phyloP scores from a whole-genome alignment of 2,113 vertebrate species.

The Dermatemys mawii region DNA sequence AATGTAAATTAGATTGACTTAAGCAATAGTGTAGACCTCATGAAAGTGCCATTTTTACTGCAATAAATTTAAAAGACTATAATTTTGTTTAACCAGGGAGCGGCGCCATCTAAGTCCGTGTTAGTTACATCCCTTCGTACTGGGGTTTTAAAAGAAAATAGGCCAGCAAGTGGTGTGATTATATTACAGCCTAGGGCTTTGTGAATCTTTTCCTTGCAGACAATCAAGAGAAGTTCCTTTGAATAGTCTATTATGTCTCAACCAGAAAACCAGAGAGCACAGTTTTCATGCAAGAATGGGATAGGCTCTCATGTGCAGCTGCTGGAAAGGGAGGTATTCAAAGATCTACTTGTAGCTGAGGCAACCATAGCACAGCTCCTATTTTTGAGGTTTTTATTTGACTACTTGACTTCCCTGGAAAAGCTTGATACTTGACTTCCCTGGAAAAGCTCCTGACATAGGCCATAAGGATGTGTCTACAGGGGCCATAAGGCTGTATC shows the following conservation, averaged over 20 bases:
- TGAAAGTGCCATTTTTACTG: neutral
- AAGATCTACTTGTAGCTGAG: neutral
- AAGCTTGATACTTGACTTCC: too few species aligned
- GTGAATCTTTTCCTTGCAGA: conserved; percentile 30
- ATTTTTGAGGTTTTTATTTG: neutral
- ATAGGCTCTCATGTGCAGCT: neutral
- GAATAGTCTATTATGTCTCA: conserved; percentile 31
- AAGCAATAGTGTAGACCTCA: too few species aligned
- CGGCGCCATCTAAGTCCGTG: neutral
- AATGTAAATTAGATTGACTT: too few species aligned
- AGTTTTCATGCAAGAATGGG: neutral
- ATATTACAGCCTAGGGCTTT: conserved; percentile 59
- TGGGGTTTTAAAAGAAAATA: conserved; percentile 43
- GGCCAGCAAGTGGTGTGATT: conserved; percentile 67
- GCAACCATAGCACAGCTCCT: neutral
- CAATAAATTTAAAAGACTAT: conserved; percentile 12
- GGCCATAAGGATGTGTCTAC: neutral
- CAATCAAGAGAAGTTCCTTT: conserved; percentile 36
- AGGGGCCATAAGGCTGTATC: neutral
- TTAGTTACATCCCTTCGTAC: conserved; percentile 59
- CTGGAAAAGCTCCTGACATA: neutral
- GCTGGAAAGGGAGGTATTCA: neutral
- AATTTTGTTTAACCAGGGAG: conserved; percentile 28
- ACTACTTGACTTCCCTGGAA: neutral
- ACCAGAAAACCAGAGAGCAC: neutral